Evolutionary conservation across 1,140 invertebrate species (phyloP), one percentile per base, ranked within the genome.

Genomic region (Medauroidea extradentata): DNA sequence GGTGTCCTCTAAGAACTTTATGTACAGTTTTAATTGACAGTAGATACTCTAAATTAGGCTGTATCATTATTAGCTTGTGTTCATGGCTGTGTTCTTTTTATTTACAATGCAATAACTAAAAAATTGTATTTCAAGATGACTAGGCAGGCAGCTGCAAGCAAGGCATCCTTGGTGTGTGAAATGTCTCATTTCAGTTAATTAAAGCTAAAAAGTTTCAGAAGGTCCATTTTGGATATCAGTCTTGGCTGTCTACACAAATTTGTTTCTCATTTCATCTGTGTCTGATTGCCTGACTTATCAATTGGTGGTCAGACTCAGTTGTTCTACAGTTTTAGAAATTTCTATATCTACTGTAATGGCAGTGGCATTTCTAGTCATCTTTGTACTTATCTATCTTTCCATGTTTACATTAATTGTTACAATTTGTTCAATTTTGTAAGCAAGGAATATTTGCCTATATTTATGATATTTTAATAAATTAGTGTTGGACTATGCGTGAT

Each of bases 391-490:
- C 50, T 60, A 60, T 60, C 56, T 60, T 60, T 60, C 59, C 59
- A 57, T 60, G 59, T 60, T 60, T 60, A 60, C 59, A 60, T 60
- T 42, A 60, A 56, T 60, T 55, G 59, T 60, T 56, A 60, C 59
- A 55, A 50, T 51, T 21, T 60, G 53, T 56, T 60, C 52, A 60
- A 60, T 56, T 60, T 60, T 60, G 59, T 60, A 60, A 60, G 59
- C 59, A 60, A 60, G 59, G 59, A 60, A 60, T 60, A 55, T 60
- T 59, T 59, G 57, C 57, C 44, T 55, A 60, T 60, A 46, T 50
- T 48, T 56, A 60, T 60, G 27, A 60, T 60, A 60, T 60, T 60
- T 60, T 60, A 60, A 56, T 60, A 60, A 60, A 60, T 55, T 56
- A 60, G 53, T 60, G 59, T 60, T 60, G 59, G 53, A 60, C 57